Conservation (phyloP, 53 echinoderm and acorn worm genomes). For the Hippasteria phrygiana region DNA sequence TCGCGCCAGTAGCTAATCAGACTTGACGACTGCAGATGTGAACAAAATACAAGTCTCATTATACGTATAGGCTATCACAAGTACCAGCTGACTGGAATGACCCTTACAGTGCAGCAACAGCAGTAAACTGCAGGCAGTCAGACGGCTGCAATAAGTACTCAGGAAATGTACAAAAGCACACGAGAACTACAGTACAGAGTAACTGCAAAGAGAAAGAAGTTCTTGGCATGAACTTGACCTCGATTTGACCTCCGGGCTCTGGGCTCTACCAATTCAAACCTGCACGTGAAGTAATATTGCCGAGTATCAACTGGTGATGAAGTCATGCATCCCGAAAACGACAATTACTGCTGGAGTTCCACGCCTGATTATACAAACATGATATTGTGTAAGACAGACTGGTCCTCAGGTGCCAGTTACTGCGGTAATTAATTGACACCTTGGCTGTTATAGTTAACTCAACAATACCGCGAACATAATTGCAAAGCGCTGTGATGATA, state of each 20-base stretch:
- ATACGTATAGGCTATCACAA: background rate
- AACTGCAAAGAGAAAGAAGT: background rate
- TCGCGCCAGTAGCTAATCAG: background rate
- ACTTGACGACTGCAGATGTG: background rate
- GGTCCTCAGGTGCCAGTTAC: background rate
- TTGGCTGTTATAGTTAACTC: too few relatives aligned
- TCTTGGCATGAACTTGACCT: conserved; percentile 36
- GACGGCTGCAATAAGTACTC: background rate
- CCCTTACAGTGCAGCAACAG: background rate
- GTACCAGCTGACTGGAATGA: background rate
- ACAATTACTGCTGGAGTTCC: background rate
- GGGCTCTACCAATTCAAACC: background rate
- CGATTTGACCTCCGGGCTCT: background rate
- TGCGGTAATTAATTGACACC: too few relatives aligned
- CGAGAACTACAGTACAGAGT: background rate
- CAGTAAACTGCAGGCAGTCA: background rate
- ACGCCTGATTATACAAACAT: background rate
- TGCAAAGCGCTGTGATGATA: background rate
- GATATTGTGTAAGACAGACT: too few relatives aligned
- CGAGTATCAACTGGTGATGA: background rate
- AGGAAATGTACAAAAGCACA: background rate
- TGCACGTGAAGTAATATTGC: background rate
- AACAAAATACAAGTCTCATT: background rate
- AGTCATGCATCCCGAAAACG: background rate
- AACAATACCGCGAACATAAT: too few relatives aligned